Percentiles rank a stretch among this genome's conserved stretches.
phyloP scores from a whole-genome alignment of 2,113 vertebrate genomes.

The Progne subis region DNA sequence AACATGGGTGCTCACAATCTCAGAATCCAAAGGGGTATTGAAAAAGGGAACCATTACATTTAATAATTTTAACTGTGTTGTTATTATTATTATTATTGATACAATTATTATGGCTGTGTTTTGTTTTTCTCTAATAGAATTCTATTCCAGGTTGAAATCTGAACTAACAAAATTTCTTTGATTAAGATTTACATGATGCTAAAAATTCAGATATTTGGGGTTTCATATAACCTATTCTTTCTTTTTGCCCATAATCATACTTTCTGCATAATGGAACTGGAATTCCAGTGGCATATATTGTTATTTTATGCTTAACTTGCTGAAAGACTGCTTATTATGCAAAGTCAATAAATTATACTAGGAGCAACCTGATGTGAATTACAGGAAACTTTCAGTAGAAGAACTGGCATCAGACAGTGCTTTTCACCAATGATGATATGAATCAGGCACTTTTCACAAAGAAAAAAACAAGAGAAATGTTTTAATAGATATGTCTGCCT shows the following conservation, averaged over 20 bases:
- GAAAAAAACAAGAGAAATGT: background rate
- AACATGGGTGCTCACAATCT: background rate
- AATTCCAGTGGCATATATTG: background rate
- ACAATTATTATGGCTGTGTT: background rate
- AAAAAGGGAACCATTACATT: background rate
- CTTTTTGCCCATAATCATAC: background rate
- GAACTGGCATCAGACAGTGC: background rate
- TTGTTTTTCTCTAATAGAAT: background rate
- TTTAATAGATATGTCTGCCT: rapidly evolving
- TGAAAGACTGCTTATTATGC: background rate
- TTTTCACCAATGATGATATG: background rate
- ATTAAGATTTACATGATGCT: background rate
- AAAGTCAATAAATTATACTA: background rate
- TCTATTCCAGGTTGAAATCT: background rate
- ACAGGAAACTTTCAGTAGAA: background rate
- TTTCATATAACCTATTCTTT: background rate
- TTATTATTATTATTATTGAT: background rate
- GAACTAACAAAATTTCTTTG: background rate
- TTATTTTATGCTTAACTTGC: background rate
- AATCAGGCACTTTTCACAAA: background rate
- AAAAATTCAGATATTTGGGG: background rate
- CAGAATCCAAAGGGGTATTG: background rate
- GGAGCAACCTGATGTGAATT: background rate
- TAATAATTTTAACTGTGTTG: background rate
- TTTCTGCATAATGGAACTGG: background rate